phyloP scores from a whole-genome alignment of 2,113 vertebrate species.

The Nannospalax galili region DNA sequence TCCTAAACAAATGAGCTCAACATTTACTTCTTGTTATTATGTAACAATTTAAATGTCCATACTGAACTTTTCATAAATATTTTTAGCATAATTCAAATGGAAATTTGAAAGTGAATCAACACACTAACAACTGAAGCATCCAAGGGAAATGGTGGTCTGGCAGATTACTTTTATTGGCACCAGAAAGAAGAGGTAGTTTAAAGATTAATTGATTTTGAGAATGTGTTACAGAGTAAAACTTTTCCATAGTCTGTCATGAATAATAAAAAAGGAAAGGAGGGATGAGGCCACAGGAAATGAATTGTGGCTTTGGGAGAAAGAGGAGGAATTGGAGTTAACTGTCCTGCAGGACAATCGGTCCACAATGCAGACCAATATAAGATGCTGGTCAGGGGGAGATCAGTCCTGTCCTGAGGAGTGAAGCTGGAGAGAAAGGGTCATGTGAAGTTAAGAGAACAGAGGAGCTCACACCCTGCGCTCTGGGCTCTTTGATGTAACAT shows the following conservation, averaged over 20 bases:
- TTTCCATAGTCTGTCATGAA: not conserved
- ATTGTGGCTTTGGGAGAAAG: not conserved
- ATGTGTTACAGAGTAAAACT: not conserved
- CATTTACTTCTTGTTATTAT: not conserved
- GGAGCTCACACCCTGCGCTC: not conserved
- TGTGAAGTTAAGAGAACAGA: not conserved
- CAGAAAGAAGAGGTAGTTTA: not conserved
- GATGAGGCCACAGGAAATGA: not conserved
- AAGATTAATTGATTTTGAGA: not conserved
- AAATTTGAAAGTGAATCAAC: not conserved
- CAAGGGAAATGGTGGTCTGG: not conserved
- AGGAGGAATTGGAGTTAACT: not conserved
- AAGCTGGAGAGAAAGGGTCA: not conserved
- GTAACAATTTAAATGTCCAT: not conserved
- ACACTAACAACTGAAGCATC: not conserved
- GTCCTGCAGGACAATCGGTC: not conserved
- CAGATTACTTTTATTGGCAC: not conserved
- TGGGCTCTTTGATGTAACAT: not conserved
- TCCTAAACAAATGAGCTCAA: too few relatives aligned
- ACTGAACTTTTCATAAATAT: not conserved
- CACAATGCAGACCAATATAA: not conserved
- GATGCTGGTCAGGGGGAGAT: not conserved
- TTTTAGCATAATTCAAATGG: not conserved
- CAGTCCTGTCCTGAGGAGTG: not conserved
- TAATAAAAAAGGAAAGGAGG: conserved; percentile 11